Base-by-base conservation (phyloP, 1,140 invertebrate genomes). In the Cheumatopsyche charites region DNA sequence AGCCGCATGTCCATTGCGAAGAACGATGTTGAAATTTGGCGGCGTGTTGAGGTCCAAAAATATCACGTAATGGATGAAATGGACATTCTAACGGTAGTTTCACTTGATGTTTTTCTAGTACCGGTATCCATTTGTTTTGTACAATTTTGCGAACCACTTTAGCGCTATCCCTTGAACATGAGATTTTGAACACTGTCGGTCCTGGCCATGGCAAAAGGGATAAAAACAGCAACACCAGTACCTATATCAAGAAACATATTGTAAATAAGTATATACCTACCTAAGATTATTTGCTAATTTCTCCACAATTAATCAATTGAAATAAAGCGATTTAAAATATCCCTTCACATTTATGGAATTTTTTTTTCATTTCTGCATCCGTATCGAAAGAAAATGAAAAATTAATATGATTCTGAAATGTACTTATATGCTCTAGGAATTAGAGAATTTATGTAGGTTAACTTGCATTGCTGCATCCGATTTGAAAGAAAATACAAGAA, bases 111-210 rank as follows among this genome's bases (percentile, higher is more conserved):
- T 93, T 91, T 78, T 92, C 91, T 81, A 96, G 86, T 49, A 96
- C 90, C 45, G 94, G 94, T 69, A 93, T 88, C 90, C 95, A 93
- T 88, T 95, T 94, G 88, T 91, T 94, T 82, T 93, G 89, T 76
- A 97, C 89, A 74, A 97, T 89, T 85, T 92, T 92, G 77, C 93
- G 87, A 52, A 97, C 94, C 77, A 95, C 89, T 78, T 92, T 90
- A 69, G 94, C 93, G 83, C 92, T 94, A 86, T 95, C 92, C 86
- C 92, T 87, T 73, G 92, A 92, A 79, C 94, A 95, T 76, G 92
- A 90, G 78, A 93, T 91, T 83, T 92, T 92, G 87, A 93, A 91
- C 67, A 93, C 88, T 73, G 90, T 90, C 62, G 92, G 91, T 78
- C 91, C 92, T 77, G 92, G 92, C 92, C 92, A 94, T 82, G 92